These are phyloP conservation scores for Sardinella longiceps DNA, from an alignment of 2,797 vertebrate species.

Conservation along the genomic window DNA sequence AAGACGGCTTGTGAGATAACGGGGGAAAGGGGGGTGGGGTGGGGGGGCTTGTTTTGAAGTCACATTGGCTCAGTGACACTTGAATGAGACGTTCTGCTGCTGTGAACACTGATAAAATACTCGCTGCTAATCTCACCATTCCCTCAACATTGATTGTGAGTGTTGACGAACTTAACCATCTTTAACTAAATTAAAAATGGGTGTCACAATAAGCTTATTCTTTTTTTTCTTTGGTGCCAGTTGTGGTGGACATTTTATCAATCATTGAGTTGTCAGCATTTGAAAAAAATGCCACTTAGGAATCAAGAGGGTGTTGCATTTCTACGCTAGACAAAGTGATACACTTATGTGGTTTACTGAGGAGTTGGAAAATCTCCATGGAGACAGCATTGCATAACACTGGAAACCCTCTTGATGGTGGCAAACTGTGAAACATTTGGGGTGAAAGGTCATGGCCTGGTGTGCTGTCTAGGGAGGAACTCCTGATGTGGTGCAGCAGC, in stretches of 20 bases:
- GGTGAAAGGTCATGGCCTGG: neutral
- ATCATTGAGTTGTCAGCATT: too few species aligned
- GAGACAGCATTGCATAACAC: neutral
- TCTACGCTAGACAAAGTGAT: neutral
- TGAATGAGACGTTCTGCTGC: conserved; percentile 29
- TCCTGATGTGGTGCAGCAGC: conserved; percentile 26
- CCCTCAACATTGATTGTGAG: neutral
- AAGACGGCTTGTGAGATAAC: conserved; percentile 38
- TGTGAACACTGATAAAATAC: conserved; percentile 35
- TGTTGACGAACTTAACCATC: neutral
- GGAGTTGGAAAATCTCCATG: conserved; percentile 9
- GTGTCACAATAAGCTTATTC: neutral
- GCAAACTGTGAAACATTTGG: conserved; percentile 1
- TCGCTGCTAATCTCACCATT: conserved; percentile 39
- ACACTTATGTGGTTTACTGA: neutral
- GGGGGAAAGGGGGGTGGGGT: too few species aligned
- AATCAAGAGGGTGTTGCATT: neutral
- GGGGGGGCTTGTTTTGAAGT: conserved; percentile 37
- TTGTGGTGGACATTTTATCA: too few species aligned
- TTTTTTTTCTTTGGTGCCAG: too few species aligned
- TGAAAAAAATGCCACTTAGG: neutral
- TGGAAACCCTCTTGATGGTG: neutral
- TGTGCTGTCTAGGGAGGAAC: conserved; percentile 19
- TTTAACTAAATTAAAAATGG: neutral
- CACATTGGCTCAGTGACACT: conserved; percentile 28